Conservation (phyloP, 2,888 invertebrate species). For the Chesias legatella region DNA sequence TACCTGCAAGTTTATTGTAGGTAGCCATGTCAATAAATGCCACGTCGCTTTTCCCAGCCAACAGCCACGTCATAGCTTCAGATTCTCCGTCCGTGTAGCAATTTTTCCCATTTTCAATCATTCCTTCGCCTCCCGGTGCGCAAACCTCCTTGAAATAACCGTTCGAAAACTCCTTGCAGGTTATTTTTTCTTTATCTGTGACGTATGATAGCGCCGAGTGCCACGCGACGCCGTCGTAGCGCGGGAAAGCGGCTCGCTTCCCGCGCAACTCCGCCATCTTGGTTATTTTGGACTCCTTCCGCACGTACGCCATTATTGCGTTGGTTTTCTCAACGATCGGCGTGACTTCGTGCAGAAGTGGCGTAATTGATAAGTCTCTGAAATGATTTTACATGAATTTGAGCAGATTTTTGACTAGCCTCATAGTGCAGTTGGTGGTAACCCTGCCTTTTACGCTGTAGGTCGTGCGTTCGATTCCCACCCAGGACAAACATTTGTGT, state of each 20-base stretch:
- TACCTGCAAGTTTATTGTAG: slow-evolving; percentile 82
- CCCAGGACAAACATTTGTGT: no score
- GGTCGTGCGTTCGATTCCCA: no score
- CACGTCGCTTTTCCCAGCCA: slow-evolving; percentile 86
- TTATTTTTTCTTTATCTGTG: slow-evolving; percentile 54
- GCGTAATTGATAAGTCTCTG: slow-evolving; percentile 78
- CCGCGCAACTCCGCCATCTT: slow-evolving; percentile 84
- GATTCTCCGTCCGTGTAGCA: slow-evolving; percentile 78
- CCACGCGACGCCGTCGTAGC: slow-evolving; percentile 87
- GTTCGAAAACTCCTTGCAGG: slow-evolving; percentile 58
- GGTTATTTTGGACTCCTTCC: slow-evolving; percentile 75
- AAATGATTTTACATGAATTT: slow-evolving; percentile 29
- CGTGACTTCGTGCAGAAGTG: slow-evolving; percentile 82
- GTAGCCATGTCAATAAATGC: slow-evolving; percentile 86
- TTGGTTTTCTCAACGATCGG: slow-evolving; percentile 80
- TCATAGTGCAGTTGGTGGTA: no score
- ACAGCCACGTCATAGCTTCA: slow-evolving; percentile 84
- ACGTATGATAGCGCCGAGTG: slow-evolving; percentile 77
- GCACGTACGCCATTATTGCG: slow-evolving; percentile 85
- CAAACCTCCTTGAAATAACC: slow-evolving; percentile 86
- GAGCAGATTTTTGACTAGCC: no score
- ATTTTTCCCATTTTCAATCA: slow-evolving; percentile 39
- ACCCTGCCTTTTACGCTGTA: no score
- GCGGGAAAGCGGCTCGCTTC: slow-evolving; percentile 89
- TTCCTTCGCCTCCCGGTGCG: slow-evolving; percentile 67